phyloP scores from a whole-genome alignment of 2,888 invertebrate species.

The Hydraecia micacea region DNA sequence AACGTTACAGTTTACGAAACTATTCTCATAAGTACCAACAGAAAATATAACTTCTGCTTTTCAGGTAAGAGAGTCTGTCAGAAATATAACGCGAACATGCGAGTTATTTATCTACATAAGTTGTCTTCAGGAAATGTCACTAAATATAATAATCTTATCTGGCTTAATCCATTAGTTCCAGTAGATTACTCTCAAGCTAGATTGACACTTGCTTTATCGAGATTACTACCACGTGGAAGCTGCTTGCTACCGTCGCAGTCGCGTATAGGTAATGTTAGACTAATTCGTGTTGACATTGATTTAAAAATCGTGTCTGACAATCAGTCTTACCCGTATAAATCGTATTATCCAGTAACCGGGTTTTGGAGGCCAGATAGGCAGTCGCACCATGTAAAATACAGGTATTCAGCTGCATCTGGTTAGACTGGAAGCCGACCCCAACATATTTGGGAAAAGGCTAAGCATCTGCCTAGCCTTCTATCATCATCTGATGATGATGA shows the following conservation, averaged over 20 bases:
- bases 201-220: slow-evolving; percentile 11
- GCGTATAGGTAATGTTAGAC: not conserved
- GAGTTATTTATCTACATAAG: not conserved
- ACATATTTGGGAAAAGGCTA: too few relatives aligned
- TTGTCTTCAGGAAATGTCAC: slow-evolving; percentile 21
- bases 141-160: slow-evolving; percentile 8
- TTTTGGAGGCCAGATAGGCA: too few relatives aligned
- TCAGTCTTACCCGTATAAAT: too few relatives aligned
- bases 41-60: not conserved
- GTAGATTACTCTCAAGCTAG: not conserved
- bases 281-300: not conserved
- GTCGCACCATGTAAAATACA: too few relatives aligned
- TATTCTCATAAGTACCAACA: not conserved
- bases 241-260: not conserved
- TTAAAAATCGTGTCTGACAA: not conserved
- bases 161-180: slow-evolving; percentile 12
- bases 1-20: not conserved
- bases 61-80: too few relatives aligned
- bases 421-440: too few relatives aligned
- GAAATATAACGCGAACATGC: not conserved
- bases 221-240: not conserved
- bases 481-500: too few relatives aligned
- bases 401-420: too few relatives aligned
- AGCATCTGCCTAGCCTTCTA: too few relatives aligned
- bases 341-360: too few relatives aligned